Percentiles rank a stretch among this genome's conserved stretches.
Evolutionary conservation across 2,888 invertebrate genomes (phyloP).

Genomic region (Lasioglossum calceatum): DNA sequence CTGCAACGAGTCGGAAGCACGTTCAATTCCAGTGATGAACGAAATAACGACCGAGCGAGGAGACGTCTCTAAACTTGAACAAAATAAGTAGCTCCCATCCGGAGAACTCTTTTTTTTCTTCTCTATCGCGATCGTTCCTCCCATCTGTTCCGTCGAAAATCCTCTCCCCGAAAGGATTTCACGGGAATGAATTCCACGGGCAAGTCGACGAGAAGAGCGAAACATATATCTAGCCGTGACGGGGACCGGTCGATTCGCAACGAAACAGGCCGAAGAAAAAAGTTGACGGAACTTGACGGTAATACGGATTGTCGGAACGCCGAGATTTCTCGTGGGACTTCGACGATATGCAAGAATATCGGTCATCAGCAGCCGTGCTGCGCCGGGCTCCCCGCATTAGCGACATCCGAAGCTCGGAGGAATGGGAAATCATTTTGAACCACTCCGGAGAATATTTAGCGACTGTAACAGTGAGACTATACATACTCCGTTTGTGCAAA

Average conservation of each 20-base stretch:
- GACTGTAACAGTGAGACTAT: not conserved
- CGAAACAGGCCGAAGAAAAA: conserved; percentile 20
- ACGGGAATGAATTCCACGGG: conserved; percentile 46
- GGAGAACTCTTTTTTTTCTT: conserved; percentile 11
- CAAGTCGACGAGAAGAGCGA: conserved; percentile 19
- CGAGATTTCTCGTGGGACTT: conserved; percentile 59
- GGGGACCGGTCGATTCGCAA: not conserved
- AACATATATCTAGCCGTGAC: conserved; percentile 14
- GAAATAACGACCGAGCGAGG: conserved; percentile 24
- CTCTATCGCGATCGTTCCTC: not conserved
- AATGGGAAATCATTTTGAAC: not conserved
- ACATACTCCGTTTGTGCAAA: not conserved
- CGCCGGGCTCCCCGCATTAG: conserved; percentile 20
- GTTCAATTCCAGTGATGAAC: not conserved
- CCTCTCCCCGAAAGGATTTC: conserved; percentile 44
- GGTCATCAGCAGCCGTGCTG: conserved; percentile 44
- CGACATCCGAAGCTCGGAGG: conserved; percentile 10
- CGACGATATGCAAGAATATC: conserved; percentile 58
- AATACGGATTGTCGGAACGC: conserved; percentile 54
- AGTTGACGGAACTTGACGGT: conserved; percentile 44
- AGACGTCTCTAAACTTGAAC: conserved; percentile 19
- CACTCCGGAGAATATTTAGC: not conserved
- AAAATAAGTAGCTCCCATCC: conserved; percentile 34
- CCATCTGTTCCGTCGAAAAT: conserved; percentile 42
- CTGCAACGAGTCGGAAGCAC: not conserved